Conservation (phyloP, 2,888 invertebrate genomes). For the Eledona agricola region DNA sequence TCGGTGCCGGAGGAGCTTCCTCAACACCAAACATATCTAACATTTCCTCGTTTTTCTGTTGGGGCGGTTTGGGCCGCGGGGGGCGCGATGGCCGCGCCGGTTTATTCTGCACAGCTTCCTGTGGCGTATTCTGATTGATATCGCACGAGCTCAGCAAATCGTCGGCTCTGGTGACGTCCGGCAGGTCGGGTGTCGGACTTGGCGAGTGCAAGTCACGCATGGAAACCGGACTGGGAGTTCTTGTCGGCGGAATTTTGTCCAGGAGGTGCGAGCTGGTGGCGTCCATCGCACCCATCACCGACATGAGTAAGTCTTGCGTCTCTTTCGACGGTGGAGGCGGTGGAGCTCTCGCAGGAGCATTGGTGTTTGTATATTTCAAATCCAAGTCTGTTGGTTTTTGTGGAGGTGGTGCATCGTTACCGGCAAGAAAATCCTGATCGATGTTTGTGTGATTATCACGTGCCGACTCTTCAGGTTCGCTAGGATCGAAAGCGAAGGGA, state of each 20-base stretch:
- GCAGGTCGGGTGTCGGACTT: slow-evolving; percentile 82
- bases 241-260: slow-evolving; percentile 83
- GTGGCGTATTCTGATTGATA: slow-evolving; percentile 60
- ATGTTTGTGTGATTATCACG: slow-evolving; percentile 8
- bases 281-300: slow-evolving; percentile 89
- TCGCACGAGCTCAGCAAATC: slow-evolving; percentile 57
- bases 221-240: slow-evolving; percentile 87
- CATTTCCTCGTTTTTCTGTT: slow-evolving; percentile 43
- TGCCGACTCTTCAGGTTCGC: slow-evolving; percentile 56
- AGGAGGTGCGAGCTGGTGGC: slow-evolving; percentile 85
- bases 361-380: slow-evolving; percentile 58
- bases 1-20: slow-evolving; percentile 40
- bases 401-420: slow-evolving; percentile 39
- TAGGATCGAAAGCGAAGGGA: slow-evolving; percentile 70
- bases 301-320: slow-evolving; percentile 85
- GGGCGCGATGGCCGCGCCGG: slow-evolving; percentile 36
- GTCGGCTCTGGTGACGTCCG: too few species aligned
- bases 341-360: slow-evolving; percentile 47
- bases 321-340: slow-evolving; percentile 76
- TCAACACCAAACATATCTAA: slow-evolving; percentile 59
- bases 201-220: slow-evolving; percentile 84
- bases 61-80: slow-evolving; percentile 22
- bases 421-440: slow-evolving; percentile 27
- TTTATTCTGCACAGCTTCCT: slow-evolving; percentile 21
- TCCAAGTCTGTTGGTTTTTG: slow-evolving; percentile 63